Conservation (phyloP, 2,113 vertebrate species). For the Callipepla californica region DNA sequence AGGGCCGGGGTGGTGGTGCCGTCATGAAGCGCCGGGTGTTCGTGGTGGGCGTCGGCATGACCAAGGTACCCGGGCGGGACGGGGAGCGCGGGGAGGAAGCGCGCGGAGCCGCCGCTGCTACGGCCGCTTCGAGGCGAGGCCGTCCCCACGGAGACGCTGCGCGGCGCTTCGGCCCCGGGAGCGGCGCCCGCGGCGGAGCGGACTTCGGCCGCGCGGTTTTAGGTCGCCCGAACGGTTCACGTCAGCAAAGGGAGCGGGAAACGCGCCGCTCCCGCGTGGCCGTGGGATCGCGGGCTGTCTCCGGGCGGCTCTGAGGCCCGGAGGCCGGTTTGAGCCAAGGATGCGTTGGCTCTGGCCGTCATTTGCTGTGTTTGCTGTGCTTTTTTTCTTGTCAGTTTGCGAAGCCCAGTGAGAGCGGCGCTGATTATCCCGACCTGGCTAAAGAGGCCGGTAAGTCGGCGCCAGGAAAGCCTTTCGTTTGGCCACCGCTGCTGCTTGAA, state of each 20-base stretch:
- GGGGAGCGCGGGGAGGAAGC: too few relatives aligned
- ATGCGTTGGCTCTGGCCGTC: not conserved
- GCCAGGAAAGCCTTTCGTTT: not conserved
- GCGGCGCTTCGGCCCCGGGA: too few relatives aligned
- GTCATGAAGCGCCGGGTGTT: conserved; percentile 76
- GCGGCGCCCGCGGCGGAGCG: not conserved
- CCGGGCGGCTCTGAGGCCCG: too few relatives aligned
- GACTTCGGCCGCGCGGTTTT: not conserved
- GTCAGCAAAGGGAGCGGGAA: not conserved
- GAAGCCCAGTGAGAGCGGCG: conserved; percentile 80
- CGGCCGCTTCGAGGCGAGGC: too few relatives aligned
- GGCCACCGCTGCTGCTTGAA: not conserved
- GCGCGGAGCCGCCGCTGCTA: too few relatives aligned
- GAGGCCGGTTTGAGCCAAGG: not conserved
- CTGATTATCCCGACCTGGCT: conserved; percentile 93
- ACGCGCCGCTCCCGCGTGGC: too few relatives aligned
- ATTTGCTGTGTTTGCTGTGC: not conserved
- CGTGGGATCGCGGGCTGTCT: too few relatives aligned
- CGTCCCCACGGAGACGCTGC: too few relatives aligned
- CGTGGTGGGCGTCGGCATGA: conserved; percentile 97
- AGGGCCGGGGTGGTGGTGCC: fast-evolving
- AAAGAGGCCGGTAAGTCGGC: conserved; percentile 91
- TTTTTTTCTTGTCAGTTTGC: conserved; percentile 81
- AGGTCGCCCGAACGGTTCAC: not conserved
- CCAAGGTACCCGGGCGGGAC: conserved; percentile 82